Evolutionary conservation across 2,888 invertebrate species (phyloP).

Genomic region (Drosophila neonasuta): DNA sequence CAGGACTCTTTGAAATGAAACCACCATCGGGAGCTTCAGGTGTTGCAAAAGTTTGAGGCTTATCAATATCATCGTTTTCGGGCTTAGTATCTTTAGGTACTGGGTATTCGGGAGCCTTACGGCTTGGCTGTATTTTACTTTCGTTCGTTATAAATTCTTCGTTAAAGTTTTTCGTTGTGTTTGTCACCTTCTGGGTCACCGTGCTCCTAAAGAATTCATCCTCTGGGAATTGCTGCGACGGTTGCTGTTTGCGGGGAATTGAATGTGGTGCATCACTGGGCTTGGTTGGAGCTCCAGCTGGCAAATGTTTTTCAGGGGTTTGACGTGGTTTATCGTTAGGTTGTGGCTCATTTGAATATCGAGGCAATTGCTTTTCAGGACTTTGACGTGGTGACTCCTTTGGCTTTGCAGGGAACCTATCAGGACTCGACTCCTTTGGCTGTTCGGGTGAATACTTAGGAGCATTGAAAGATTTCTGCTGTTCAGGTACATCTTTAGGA

Average conservation of each 20-base stretch:
- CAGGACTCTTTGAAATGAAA: conserved; percentile 66
- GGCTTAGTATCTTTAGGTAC: conserved; percentile 21
- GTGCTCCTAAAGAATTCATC: conserved; percentile 57
- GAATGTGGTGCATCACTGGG: conserved; percentile 7
- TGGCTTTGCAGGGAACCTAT: conserved; percentile 16
- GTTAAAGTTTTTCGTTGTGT: conserved; percentile 56
- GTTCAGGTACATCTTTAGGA: not conserved
- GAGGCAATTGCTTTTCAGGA: conserved; percentile 16
- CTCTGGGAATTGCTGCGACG: conserved; percentile 40
- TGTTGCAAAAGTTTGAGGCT: conserved; percentile 16
- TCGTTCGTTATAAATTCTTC: conserved; percentile 70
- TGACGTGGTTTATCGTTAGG: conserved; percentile 21
- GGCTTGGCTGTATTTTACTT: conserved; percentile 35
- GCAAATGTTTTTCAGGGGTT: conserved; percentile 36
- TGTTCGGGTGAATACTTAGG: conserved; percentile 15
- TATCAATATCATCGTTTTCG: conserved; percentile 14
- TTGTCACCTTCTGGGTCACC: conserved; percentile 43
- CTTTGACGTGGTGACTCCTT: conserved; percentile 18
- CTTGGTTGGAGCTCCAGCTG: conserved; percentile 3
- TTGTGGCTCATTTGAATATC: not conserved
- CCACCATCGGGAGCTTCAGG: conserved; percentile 73
- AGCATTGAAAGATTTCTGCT: not conserved
- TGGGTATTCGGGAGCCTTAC: conserved; percentile 7
- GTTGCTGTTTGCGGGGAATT: conserved; percentile 14
- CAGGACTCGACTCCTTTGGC: conserved; percentile 21